Conservation (phyloP, 2,888 invertebrate species). For the Dusona sp. region DNA sequence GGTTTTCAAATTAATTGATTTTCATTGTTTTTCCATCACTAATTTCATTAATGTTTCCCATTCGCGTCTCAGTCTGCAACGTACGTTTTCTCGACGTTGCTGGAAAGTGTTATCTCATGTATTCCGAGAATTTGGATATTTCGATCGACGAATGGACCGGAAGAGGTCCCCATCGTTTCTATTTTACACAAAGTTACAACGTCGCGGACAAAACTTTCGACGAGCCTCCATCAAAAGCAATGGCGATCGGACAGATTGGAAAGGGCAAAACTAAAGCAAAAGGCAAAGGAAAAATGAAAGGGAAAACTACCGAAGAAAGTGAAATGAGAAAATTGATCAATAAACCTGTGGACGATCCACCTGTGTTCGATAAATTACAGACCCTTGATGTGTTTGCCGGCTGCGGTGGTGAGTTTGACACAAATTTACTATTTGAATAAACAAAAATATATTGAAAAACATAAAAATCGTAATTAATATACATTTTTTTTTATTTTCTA, state of each 20-base stretch:
- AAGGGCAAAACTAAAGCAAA: slow-evolving; percentile 89
- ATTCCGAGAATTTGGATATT: slow-evolving; percentile 87
- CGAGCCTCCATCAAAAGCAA: slow-evolving; percentile 88
- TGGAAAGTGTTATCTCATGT: slow-evolving; percentile 90
- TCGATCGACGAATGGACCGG: slow-evolving; percentile 87
- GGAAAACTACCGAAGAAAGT: slow-evolving; percentile 79
- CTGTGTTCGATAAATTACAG: slow-evolving; percentile 86
- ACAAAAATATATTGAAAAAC: not conserved
- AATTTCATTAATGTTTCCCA: not conserved
- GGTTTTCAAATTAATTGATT: not conserved
- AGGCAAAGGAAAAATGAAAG: slow-evolving; percentile 88
- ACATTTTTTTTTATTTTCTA: not conserved
- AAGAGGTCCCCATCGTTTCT: slow-evolving; percentile 89
- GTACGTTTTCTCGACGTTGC: slow-evolving; percentile 87
- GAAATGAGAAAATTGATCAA: slow-evolving; percentile 75
- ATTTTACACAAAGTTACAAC: slow-evolving; percentile 90
- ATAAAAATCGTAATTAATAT: not conserved
- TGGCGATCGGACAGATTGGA: slow-evolving; percentile 87
- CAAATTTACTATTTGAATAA: not conserved
- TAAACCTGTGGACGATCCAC: slow-evolving; percentile 80
- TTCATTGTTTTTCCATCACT: slow-evolving; percentile 14
- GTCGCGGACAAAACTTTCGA: slow-evolving; percentile 86
- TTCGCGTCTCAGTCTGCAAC: slow-evolving; percentile 84
- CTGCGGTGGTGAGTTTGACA: slow-evolving; percentile 88
- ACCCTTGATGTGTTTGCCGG: slow-evolving; percentile 94